Base-by-base conservation (phyloP, 2,888 invertebrate genomes). In the Teleiodes luculella region DNA sequence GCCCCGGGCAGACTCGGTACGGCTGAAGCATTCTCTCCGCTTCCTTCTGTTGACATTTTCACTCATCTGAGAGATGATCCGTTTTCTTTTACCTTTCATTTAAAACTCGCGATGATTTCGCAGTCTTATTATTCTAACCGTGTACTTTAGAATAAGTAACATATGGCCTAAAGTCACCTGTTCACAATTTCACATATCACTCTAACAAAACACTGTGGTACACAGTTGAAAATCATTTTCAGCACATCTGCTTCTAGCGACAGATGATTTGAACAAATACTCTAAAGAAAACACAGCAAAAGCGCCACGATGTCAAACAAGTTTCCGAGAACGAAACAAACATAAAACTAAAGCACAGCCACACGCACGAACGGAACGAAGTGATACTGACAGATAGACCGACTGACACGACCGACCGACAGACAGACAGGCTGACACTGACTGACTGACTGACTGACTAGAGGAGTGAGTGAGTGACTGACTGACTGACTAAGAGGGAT, bases 1-100 rank as follows among this genome's bases (percentile, higher is more conserved):
- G 83, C 90, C 64, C 89, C 89, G 61, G 86, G 86, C 71, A 87
- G 79, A 78, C 83, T 87, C 75, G 84, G 86, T 71, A 83, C 82
- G 61, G 76, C 80, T 74, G 86, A 79, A 76, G 87, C 83, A 78
- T 84, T 90, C 80, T 90, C 90, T 91, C 92, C 92, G 86, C 91
- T 91, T 84, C 90, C 92, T 88, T 91, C 91, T 88, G 91, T 91
- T 90, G 92, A 92, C 93, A 93, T 93, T 85, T 91, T 92, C 90
- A 90, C 83, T 89, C 92, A 92, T 92, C 90, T 92, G 89, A 71
- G 86, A 84, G 74, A 75, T 69, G 74, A 74, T 72, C 67, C 63
- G 70, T 65, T 68, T 65, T 68, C 76, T 76, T 71, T 73, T 79
- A 74, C 78, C 80, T 84, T 75, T 86, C 88, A 88, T 89, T 87